These are phyloP conservation scores for Colletes gigas DNA, from an alignment of 1,140 invertebrate genomes.

Conservation along the genomic window DNA sequence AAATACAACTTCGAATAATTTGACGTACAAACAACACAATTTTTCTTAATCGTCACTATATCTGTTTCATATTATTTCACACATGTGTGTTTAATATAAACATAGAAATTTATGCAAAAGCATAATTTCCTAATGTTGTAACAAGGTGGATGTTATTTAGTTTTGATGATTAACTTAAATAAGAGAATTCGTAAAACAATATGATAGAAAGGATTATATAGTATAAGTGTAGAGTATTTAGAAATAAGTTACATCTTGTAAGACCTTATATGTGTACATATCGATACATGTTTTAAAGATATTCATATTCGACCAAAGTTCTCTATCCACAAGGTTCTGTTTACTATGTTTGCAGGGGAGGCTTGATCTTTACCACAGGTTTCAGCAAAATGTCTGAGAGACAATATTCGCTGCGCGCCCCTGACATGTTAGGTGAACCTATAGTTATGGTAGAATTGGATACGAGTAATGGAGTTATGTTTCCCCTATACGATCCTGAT, in stretches of 20 bases:
- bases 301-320: background rate
- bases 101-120: conserved; percentile 13
- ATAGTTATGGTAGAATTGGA: conserved; percentile 98
- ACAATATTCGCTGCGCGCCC: conserved; percentile 95
- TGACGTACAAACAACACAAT: background rate
- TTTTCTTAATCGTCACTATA: conserved; percentile 8
- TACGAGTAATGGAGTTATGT: conserved; percentile 98
- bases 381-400: conserved; percentile 98
- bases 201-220: background rate
- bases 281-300: conserved; percentile 15
- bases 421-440: conserved; percentile 93
- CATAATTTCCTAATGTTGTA: conserved; percentile 41
- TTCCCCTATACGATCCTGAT: conserved; percentile 98
- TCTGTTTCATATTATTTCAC: conserved; percentile 11
- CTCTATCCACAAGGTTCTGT: conserved; percentile 39
- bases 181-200: background rate
- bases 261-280: conserved; percentile 30
- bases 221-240: background rate
- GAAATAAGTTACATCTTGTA: conserved; percentile 17
- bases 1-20: conserved; percentile 3
- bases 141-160: conserved; percentile 66
- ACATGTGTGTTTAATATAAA: conserved; percentile 1
- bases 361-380: conserved; percentile 97
- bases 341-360: conserved; percentile 82
- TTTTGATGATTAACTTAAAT: conserved; percentile 61